Evolutionary conservation across 1,140 invertebrate species (phyloP), one percentile per base, ranked within the genome.

Genomic region (Drosophila parvula): DNA sequence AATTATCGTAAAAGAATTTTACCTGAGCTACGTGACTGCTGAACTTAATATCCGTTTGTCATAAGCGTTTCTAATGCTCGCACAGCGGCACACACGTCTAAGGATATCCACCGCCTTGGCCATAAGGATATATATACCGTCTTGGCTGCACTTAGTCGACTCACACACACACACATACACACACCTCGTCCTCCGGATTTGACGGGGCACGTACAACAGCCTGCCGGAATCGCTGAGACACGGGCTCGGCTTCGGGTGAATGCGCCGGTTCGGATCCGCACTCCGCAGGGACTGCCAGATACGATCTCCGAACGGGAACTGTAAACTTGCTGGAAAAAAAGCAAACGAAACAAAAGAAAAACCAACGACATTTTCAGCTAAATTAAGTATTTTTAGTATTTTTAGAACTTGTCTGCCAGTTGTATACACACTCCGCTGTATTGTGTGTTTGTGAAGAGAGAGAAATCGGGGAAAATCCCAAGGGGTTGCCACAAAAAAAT

Each of bases 1-100:
- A 89, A 89, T 89, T 89, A 89, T 88, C 84, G 84, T 88, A 88
- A 88, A 88, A 88, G 84, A 89, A 89, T 89, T 89, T 89, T 84
- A 89, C 84, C 84, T 89, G 84, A 73, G 78, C 81, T 81, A 89
- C 84, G 84, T 89, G 84, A 89, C 84, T 89, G 81, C 80, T 84
- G 84, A 84, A 89, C 85, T 89, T 89, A 89, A 89, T 89, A 89
- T 89, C 84, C 84, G 84, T 90, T 89, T 89, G 84, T 89, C 85
- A 89, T 89, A 89, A 89, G 85, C 84, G 80, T 77, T 88, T 88
- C 84, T 88, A 88, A 88, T 89, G 83, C 84, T 80, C 73, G 76
- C 47, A 85, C 60, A 81, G 41, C 73, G 53, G 77, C 30, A 63
- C 45, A 73, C 40, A 61, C 79, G 41, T 70, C 16, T 45, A 60